Base-by-base conservation (phyloP, 1,140 invertebrate species). In the Galendromus occidentalis region DNA sequence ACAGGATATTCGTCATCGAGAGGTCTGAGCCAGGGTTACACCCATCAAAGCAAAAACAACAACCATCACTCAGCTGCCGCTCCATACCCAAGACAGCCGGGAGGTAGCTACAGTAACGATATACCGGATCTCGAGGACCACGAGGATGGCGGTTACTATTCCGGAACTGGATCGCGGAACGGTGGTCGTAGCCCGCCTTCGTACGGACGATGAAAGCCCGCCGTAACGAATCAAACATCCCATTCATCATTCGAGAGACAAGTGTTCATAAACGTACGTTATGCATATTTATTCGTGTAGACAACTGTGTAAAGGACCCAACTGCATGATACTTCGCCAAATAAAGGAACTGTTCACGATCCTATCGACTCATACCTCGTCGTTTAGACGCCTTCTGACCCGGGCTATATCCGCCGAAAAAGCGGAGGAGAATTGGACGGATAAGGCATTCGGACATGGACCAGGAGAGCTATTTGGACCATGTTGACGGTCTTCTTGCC, bases 281-380 rank as follows among this genome's bases (percentile, higher is more conserved):
- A 20, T 47, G 17, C 51, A 25, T 59, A 59, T 59, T 59, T 59
- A 59, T 59, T 59, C 51, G 51, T 59, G 22, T 59, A 59, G 25
- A 25, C 22, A 59, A 25, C 33, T 22, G 6, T 59, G 22, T 59
- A 25, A 29, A 25, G 12, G 25, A 29, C 12, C 33, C 25, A 59
- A 59, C 51, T 29, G 22, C 14, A 12, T 22, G 51, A 17, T 20
- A 22, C 25, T 59, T 29, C 25, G 22, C 51, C 51, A 25, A 59
- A 59, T 59, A 59, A 59, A 59, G 4, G 9, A 39, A 4, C 33
- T 39, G 33, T 39, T 39, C 33, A 39, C 33, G 33, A 39, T 39
- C 4, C 9, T 39, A 39, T 9, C 33, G 33, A 39, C 9, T 39
- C n/a, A n/a, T n/a, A n/a, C n/a, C n/a, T n/a, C n/a, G n/a, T n/a